Percentiles rank a stretch among this genome's conserved stretches.
Conservation (phyloP, 2,888 invertebrate genomes). For the Agonopterix alstromeriana region DNA sequence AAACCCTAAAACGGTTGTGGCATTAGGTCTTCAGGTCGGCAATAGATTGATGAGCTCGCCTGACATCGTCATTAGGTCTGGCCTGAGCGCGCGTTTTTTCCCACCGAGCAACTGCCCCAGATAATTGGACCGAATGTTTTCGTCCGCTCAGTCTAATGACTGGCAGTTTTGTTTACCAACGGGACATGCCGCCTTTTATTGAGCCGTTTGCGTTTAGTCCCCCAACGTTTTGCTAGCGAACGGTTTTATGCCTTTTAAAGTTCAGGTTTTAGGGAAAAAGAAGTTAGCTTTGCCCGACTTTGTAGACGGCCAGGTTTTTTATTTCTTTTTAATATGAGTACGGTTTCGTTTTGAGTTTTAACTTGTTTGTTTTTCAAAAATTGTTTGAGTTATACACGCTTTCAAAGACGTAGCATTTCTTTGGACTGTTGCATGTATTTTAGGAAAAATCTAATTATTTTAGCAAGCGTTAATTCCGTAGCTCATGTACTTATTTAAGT, state of each 20-base stretch:
- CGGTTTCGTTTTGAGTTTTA: background rate
- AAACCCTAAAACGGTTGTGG: background rate
- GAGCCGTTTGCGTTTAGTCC: conserved; percentile 58
- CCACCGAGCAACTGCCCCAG: conserved; percentile 18
- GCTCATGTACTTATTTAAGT: too few species aligned
- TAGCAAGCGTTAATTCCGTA: too few species aligned
- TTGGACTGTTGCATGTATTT: too few species aligned
- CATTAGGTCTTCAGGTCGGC: conserved; percentile 22
- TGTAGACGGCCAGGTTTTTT: background rate
- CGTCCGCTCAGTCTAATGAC: conserved; percentile 65
- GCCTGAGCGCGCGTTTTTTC: conserved; percentile 50
- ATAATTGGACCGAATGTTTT: conserved; percentile 50
- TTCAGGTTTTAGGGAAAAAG: conserved; percentile 12
- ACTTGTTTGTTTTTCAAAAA: background rate
- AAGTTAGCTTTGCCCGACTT: background rate
- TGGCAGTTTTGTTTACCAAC: conserved; percentile 68
- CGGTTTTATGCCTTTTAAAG: conserved; percentile 37
- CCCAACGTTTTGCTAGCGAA: conserved; percentile 37
- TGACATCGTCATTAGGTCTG: conserved; percentile 69
- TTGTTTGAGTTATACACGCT: too few species aligned
- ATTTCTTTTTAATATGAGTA: background rate
- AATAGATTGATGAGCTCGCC: conserved; percentile 62
- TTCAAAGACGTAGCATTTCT: too few species aligned
- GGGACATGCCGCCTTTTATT: conserved; percentile 61
- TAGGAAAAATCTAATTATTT: too few species aligned